Evolutionary conservation across 2,888 invertebrate genomes (phyloP), one percentile per base, ranked within the genome.

Genomic region (Brenthis daphne): DNA sequence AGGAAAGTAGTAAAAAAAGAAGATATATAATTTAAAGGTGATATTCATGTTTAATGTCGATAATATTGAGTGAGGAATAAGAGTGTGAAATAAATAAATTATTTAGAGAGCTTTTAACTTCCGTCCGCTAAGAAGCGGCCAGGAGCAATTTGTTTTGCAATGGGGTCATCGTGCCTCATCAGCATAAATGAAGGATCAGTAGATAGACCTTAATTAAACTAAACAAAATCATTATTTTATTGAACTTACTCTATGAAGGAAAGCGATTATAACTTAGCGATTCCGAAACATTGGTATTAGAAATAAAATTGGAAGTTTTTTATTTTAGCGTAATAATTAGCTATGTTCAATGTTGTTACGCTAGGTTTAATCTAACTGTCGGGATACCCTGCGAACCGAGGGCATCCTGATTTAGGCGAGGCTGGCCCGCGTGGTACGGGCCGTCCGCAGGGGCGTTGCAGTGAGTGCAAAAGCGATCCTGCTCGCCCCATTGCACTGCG

Each of bases 121-220:
- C 80, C 80, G 76, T 65, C 81, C 81, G 82, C 79, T 64, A 81
- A 83, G 80, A 80, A 82, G 76, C 80, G 80, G 78, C 79, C 76
- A 79, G 78, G 82, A 83, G 84, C 82, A 86, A 88, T 90, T 90
- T 85, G 85, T 85, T 87, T 84, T 80, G 86, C 84, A 89, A 89
- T 88, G 87, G 85, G 86, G 86, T 83, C 85, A 82, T 80, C 81
- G 81, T 79, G 83, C 78, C 85, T 85, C 87, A 89, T 90, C 85
- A 85, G 85, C 81, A 84, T 86, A 89, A 90, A 90, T 87, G 89
- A 88, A 87, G 87, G 89, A 87, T 86, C 88, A 87, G 82, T 85
- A 85, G 83, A 87, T 83, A 85, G 80, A 80, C 85, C 85, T 90
- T 90, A 91, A 91, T 91, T 90, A 91, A 90, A 86, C 82, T 82